A percentile compares a stretch with the other conserved stretches of the same genome.
phyloP scores from a whole-genome alignment of 2,797 vertebrate species.

The Xenopus petersii region DNA sequence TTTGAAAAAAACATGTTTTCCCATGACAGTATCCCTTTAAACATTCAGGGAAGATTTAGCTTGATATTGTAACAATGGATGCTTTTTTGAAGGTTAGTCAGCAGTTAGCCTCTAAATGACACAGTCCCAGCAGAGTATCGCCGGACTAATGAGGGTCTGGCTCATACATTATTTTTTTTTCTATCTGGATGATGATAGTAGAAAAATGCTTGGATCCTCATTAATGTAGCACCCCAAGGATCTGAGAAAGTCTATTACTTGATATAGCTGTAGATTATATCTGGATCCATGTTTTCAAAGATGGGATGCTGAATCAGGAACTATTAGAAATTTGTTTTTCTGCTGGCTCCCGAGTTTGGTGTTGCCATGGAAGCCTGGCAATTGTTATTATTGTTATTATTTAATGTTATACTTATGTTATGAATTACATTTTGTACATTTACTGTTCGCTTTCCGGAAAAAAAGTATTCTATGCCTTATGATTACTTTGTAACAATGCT shows the following conservation, averaged over 20 bases:
- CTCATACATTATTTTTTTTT: background rate
- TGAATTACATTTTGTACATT: no score
- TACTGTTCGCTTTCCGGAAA: no score
- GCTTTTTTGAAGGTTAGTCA: conserved; percentile 36
- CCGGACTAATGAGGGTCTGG: conserved; percentile 31
- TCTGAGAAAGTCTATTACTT: conserved; percentile 34
- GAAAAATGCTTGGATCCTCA: conserved; percentile 42
- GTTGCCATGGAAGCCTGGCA: no score
- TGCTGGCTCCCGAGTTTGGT: no score
- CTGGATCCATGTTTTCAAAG: background rate
- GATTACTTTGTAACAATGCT: no score
- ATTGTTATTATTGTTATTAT: no score
- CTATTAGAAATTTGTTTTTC: no score
- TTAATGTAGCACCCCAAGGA: conserved; percentile 53
- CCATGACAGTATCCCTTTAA: no score
- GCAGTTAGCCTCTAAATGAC: conserved; percentile 50
- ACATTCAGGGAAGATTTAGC: conserved; percentile 15
- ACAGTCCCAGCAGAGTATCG: conserved; percentile 48
- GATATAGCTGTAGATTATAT: conserved; percentile 9
- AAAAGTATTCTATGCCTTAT: no score
- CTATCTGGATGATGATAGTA: conserved; percentile 24
- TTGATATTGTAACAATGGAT: conserved; percentile 10
- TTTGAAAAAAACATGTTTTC: no score
- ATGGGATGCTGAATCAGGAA: no score
- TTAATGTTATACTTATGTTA: no score